Conservation (phyloP, 2,113 vertebrate genomes). For the Cavia porcellus region DNA sequence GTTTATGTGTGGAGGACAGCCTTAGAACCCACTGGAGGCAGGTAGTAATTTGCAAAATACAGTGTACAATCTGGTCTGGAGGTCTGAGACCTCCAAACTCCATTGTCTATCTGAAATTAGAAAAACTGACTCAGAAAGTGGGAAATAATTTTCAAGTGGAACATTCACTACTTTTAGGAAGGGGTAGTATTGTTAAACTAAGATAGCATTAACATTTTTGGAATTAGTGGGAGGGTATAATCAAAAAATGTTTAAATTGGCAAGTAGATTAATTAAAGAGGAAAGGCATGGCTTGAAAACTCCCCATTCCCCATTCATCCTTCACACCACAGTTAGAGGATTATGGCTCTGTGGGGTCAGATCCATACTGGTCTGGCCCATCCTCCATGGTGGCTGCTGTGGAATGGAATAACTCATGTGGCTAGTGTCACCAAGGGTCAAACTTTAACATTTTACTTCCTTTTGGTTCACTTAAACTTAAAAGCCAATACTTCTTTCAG, state of each 20-base stretch:
- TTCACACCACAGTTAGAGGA: neutral
- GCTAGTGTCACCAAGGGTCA: neutral
- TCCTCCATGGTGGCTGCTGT: fast-evolving
- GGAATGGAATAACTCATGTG: neutral
- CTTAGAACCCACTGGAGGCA: too few species aligned
- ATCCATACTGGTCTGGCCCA: neutral
- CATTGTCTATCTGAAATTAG: neutral
- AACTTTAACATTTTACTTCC: neutral
- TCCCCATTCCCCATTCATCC: fast-evolving
- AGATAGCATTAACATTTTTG: neutral
- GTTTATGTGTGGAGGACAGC: neutral
- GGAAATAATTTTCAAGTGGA: neutral
- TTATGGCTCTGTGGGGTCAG: neutral
- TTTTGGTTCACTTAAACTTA: neutral
- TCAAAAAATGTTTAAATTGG: neutral
- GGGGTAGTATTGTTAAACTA: neutral
- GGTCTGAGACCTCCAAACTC: neutral
- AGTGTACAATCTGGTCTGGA: neutral
- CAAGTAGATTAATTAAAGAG: neutral
- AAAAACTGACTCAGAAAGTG: neutral
- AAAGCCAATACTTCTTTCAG: neutral
- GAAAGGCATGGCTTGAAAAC: neutral
- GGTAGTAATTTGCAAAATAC: neutral
- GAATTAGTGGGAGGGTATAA: neutral
- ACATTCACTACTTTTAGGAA: neutral